These are phyloP conservation scores for Andrena marginata DNA, from an alignment of 2,888 invertebrate genomes.

Conservation along the genomic window DNA sequence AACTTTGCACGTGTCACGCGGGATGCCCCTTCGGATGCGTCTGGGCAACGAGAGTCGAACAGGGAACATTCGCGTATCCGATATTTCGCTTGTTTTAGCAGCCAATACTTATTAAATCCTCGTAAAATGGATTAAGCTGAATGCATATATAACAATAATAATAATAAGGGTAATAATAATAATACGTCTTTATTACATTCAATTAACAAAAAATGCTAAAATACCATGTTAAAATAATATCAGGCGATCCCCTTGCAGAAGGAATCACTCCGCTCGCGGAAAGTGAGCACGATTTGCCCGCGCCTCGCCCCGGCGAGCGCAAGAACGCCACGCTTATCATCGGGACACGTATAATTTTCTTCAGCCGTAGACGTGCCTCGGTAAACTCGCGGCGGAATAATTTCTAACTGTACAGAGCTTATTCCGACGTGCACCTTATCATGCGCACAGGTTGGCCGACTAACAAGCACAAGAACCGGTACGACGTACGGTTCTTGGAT, in stretches of 20 bases:
- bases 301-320: constrained; percentile 7
- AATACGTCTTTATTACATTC: too few relatives aligned
- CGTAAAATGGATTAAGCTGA: constrained; percentile 14
- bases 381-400: constrained; percentile 48
- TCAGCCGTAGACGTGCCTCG: constrained; percentile 42
- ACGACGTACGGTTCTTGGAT: constrained; percentile 50
- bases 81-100: not conserved
- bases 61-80: constrained; percentile 17
- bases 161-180: too few relatives aligned
- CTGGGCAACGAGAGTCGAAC: constrained; percentile 43
- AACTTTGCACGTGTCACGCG: constrained; percentile 23
- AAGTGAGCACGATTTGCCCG: constrained; percentile 18
- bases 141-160: not conserved
- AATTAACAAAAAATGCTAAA: too few relatives aligned
- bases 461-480: constrained; percentile 52
- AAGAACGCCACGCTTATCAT: constrained; percentile 42
- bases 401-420: constrained; percentile 45
- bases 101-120: constrained; percentile 10
- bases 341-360: constrained; percentile 44
- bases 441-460: constrained; percentile 38
- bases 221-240: too few relatives aligned
- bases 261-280: not conserved
- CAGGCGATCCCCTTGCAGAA: not conserved
- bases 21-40: constrained; percentile 16
- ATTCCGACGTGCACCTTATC: constrained; percentile 45